Percentiles rank a stretch among this genome's conserved stretches.
Evolutionary conservation across 2,888 invertebrate genomes (phyloP).

Genomic region (Heliconius charithonia): DNA sequence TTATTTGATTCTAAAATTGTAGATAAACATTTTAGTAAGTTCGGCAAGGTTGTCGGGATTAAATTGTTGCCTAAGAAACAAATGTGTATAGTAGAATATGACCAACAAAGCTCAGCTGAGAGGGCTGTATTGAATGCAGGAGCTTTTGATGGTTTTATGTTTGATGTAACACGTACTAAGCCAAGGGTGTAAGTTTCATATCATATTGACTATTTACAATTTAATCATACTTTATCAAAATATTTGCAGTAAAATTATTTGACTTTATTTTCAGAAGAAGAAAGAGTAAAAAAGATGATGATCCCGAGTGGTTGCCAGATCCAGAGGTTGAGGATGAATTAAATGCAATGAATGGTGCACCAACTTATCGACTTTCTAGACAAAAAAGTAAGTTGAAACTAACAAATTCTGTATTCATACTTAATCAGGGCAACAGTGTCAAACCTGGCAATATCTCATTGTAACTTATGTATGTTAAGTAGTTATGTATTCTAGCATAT

Average conservation of each 20-base stretch:
- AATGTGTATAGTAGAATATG: conserved; percentile 88
- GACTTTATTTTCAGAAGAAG: conserved; percentile 57
- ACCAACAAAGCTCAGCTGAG: conserved; percentile 82
- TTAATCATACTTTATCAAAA: not conserved
- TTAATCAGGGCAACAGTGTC: not conserved
- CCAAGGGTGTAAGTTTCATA: conserved; percentile 67
- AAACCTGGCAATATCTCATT: not conserved
- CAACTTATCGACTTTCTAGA: conserved; percentile 63
- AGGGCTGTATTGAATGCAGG: conserved; percentile 85
- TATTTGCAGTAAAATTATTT: not conserved
- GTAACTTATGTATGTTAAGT: too few species aligned
- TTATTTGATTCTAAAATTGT: conserved; percentile 85
- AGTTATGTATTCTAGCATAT: too few species aligned
- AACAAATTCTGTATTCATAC: not conserved
- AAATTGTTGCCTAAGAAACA: conserved; percentile 85
- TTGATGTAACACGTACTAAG: conserved; percentile 83
- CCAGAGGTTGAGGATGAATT: conserved; percentile 88
- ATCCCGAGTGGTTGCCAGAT: conserved; percentile 84
- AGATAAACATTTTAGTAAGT: conserved; percentile 87
- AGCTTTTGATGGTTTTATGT: conserved; percentile 85
- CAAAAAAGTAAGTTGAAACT: conserved; percentile 61
- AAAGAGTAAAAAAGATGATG: conserved; percentile 73
- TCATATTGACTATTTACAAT: not conserved
- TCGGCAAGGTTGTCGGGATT: conserved; percentile 87
- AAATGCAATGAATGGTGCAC: conserved; percentile 85